Percentiles rank a stretch among this genome's conserved stretches.
phyloP scores from a whole-genome alignment of 1,140 invertebrate genomes.

The Drosophila baimaii region DNA sequence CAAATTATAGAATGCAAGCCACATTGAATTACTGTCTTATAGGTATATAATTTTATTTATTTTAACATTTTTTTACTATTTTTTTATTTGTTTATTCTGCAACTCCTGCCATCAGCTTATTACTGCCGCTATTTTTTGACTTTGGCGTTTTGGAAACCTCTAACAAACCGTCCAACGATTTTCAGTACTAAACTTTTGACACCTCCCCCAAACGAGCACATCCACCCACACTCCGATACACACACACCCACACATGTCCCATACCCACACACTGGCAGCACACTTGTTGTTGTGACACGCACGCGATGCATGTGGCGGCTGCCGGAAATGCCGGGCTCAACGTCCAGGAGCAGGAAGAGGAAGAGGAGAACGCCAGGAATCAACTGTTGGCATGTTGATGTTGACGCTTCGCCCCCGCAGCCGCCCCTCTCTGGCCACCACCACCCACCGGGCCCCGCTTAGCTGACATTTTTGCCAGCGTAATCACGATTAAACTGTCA shows the following conservation, averaged over 20 bases:
- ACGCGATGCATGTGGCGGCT: constrained; percentile 66
- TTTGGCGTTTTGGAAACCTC: constrained; percentile 34
- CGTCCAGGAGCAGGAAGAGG: constrained; percentile 50
- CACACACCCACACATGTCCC: constrained; percentile 16
- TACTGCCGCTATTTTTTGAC: constrained; percentile 44
- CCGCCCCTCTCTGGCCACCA: not conserved
- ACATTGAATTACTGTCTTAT: not conserved
- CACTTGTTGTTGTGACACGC: constrained; percentile 64
- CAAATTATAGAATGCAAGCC: too few relatives aligned
- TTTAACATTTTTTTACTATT: not conserved
- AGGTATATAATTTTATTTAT: not conserved
- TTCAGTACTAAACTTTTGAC: constrained; percentile 57
- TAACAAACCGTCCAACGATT: constrained; percentile 12
- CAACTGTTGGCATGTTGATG: constrained; percentile 83
- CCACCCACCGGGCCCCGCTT: constrained; percentile 26
- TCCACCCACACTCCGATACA: not conserved
- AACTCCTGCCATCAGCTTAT: constrained; percentile 6
- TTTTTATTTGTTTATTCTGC: not conserved
- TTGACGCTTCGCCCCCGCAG: constrained; percentile 37
- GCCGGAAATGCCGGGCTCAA: constrained; percentile 78
- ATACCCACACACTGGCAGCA: constrained; percentile 20
- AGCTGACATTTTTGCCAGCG: constrained; percentile 78
- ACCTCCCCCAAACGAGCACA: constrained; percentile 18
- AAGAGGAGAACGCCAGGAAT: constrained; percentile 53
- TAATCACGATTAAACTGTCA: constrained; percentile 84